These are phyloP conservation scores for Diabrotica virgifera DNA, from an alignment of 1,140 invertebrate genomes.

Conservation along the genomic window DNA sequence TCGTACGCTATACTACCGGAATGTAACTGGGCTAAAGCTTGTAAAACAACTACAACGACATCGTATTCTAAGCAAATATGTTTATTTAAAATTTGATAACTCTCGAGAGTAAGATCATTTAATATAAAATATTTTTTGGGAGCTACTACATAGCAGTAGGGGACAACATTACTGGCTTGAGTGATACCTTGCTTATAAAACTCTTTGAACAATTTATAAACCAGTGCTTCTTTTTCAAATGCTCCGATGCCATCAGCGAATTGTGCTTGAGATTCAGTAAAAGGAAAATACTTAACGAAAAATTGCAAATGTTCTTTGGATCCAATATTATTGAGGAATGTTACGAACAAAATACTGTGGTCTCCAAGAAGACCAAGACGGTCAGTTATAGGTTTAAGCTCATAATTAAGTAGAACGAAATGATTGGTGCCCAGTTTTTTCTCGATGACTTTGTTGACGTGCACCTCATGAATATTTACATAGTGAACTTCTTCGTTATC, in stretches of 20 bases:
- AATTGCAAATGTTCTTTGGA: constrained; percentile 1
- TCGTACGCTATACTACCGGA: constrained; percentile 44
- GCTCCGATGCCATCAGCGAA: constrained; percentile 27
- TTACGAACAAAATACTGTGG: constrained; percentile 18
- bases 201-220: constrained; percentile 27
- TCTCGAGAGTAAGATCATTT: constrained; percentile 31
- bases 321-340: constrained; percentile 4
- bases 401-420: constrained; percentile 19
- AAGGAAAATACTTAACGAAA: constrained; percentile 29
- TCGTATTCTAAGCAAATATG: constrained; percentile 39
- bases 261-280: constrained; percentile 10
- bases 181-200: constrained; percentile 30
- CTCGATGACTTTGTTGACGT: constrained; percentile 16
- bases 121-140: constrained; percentile 33
- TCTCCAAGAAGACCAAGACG: constrained; percentile 28
- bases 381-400: constrained; percentile 13
- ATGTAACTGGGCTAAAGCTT: constrained; percentile 44
- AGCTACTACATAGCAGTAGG: constrained; percentile 27
- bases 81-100: constrained; percentile 32
- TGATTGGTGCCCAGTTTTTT: constrained; percentile 20
- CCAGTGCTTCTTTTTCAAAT: constrained; percentile 35
- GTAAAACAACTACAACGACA: constrained; percentile 35
- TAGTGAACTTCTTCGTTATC: background rate
- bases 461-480: constrained; percentile 6
- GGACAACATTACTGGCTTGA: constrained; percentile 29